A percentile compares a stretch with the other conserved stretches of the same genome.
Evolutionary conservation across 2,797 vertebrate species (phyloP).

Genomic region (Gymnodraco acuticeps): DNA sequence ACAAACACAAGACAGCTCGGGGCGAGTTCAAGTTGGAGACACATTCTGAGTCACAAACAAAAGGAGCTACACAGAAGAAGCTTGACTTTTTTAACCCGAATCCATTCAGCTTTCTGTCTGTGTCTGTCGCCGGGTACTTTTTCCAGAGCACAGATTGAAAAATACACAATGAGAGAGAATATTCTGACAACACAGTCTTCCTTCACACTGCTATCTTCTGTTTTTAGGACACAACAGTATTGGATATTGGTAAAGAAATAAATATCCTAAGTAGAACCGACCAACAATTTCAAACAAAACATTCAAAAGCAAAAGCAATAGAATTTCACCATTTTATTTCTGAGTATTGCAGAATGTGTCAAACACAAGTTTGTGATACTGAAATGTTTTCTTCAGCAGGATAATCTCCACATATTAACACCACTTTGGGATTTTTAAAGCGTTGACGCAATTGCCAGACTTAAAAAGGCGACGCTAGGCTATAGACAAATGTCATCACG

Average conservation of each 20-base stretch:
- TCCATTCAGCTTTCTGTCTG: slow-evolving; percentile 15
- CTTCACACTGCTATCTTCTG: background rate
- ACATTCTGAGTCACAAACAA: slow-evolving; percentile 21
- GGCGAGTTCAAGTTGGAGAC: background rate
- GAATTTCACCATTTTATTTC: too few species aligned
- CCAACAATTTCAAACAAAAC: background rate
- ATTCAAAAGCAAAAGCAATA: too few species aligned
- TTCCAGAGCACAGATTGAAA: background rate
- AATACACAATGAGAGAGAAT: too few species aligned
- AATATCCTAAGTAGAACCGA: background rate
- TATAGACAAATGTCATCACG: too few species aligned
- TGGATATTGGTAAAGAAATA: too few species aligned
- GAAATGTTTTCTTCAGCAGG: too few species aligned
- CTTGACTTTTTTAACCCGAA: slow-evolving; percentile 18
- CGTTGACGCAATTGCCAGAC: too few species aligned
- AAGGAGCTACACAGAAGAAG: slow-evolving; percentile 1
- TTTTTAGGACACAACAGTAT: background rate
- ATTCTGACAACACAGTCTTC: background rate
- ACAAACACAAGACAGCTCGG: background rate
- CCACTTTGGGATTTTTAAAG: too few species aligned
- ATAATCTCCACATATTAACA: too few species aligned
- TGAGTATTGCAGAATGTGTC: too few species aligned
- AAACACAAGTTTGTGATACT: too few species aligned
- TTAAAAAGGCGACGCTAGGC: too few species aligned
- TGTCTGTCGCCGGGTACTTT: background rate